Evolutionary conservation across 2,888 invertebrate genomes (phyloP).

Genomic region (Gnatocerus cornutus): DNA sequence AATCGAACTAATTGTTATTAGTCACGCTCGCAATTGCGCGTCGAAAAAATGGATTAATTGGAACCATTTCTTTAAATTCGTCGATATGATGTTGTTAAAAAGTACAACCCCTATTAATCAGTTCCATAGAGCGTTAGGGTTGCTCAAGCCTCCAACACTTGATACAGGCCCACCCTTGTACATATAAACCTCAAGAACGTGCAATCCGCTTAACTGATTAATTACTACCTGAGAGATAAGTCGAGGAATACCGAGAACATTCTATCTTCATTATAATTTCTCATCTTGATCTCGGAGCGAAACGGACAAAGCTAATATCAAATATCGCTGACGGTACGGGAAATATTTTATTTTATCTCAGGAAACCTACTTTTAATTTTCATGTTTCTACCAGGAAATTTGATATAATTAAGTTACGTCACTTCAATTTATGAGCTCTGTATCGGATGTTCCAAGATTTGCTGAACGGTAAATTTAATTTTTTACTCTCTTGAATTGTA

Average conservation of each 20-base stretch:
- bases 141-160: conserved; percentile 19
- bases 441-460: no score
- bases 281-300: conserved; percentile 11
- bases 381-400: neutral
- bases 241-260: conserved; percentile 27
- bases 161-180: conserved; percentile 26
- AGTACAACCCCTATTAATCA: neutral
- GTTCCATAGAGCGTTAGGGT: conserved; percentile 10
- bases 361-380: no score
- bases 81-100: neutral
- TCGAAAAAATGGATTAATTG: conserved; percentile 23
- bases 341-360: neutral
- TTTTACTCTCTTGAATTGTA: no score
- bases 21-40: conserved; percentile 6
- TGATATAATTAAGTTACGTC: no score
- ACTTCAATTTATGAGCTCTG: no score
- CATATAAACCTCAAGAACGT: conserved; percentile 36
- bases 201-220: conserved; percentile 43
- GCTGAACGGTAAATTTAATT: no score
- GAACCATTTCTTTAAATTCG: neutral
- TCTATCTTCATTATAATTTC: conserved; percentile 36
- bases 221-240: conserved; percentile 42
- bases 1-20: conserved; percentile 30
- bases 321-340: neutral
- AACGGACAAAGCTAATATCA: neutral